Percentiles rank a stretch among this genome's conserved stretches.
Evolutionary conservation across 2,113 vertebrate species (phyloP).

Genomic region (Toxotes jaculatrix): DNA sequence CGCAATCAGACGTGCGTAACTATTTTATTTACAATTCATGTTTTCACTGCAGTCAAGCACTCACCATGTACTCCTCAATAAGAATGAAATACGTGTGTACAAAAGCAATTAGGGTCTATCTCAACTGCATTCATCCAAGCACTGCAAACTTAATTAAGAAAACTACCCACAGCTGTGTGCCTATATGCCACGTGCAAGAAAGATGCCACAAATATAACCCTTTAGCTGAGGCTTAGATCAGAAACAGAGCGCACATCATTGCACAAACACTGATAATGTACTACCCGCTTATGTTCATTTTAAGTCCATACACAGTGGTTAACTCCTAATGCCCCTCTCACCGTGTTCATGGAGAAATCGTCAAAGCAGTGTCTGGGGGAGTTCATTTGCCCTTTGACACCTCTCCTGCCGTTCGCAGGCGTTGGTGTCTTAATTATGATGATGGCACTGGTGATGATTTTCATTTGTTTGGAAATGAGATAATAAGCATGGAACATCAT

Average conservation of each 20-base stretch:
- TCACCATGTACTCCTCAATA: slow-evolving; percentile 7
- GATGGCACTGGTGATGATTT: slow-evolving; percentile 38
- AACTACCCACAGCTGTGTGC: slow-evolving; percentile 21
- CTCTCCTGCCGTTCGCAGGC: slow-evolving; percentile 6
- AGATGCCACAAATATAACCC: slow-evolving; percentile 31
- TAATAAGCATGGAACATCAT: slow-evolving; percentile 53
- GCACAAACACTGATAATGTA: slow-evolving; percentile 41
- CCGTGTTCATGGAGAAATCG: not conserved
- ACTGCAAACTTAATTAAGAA: slow-evolving; percentile 61
- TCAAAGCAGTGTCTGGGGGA: slow-evolving; percentile 19
- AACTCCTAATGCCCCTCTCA: not conserved
- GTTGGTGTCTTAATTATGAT: slow-evolving; percentile 46
- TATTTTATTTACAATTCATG: slow-evolving; percentile 4
- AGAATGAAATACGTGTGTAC: slow-evolving; percentile 26
- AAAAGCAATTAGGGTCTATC: slow-evolving; percentile 61
- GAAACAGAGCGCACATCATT: slow-evolving; percentile 4
- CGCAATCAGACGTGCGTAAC: not conserved
- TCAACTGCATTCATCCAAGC: slow-evolving; percentile 43
- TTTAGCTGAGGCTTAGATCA: slow-evolving; percentile 24
- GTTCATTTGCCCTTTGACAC: slow-evolving; percentile 40
- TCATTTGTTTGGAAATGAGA: slow-evolving; percentile 57
- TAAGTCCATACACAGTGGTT: slow-evolving; percentile 33
- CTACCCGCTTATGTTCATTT: slow-evolving; percentile 31
- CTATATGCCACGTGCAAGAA: slow-evolving; percentile 17
- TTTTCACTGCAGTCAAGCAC: slow-evolving; percentile 15